Conservation (phyloP, 2,113 vertebrate genomes). For the Hucho hucho region DNA sequence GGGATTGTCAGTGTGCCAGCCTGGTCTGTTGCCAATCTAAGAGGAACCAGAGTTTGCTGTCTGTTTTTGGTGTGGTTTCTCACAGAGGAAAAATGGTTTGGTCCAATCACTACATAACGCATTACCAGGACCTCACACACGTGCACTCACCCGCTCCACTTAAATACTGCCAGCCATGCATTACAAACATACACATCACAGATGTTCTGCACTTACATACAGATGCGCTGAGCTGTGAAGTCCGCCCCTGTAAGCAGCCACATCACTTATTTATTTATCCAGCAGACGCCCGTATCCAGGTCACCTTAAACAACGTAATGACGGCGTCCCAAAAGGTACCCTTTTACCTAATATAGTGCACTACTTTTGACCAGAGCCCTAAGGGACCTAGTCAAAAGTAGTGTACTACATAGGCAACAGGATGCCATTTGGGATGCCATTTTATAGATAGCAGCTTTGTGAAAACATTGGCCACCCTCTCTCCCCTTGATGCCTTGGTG, state of each 20-base stretch:
- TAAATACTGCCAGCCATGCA: conserved; percentile 15
- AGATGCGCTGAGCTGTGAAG: conserved; percentile 5
- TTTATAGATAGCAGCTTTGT: background rate
- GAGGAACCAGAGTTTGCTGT: no score
- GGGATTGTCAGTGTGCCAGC: conserved; percentile 19
- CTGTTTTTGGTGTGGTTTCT: background rate
- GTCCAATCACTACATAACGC: conserved; percentile 33
- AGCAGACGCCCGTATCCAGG: conserved; percentile 40
- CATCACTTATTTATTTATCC: conserved; percentile 48
- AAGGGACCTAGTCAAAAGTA: no score
- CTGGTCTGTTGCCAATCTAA: background rate
- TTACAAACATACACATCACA: conserved; percentile 11
- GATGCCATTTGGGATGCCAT: conserved; percentile 13
- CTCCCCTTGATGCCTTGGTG: conserved; percentile 13
- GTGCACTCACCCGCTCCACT: conserved; percentile 22
- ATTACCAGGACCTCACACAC: background rate
- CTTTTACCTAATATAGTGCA: no score
- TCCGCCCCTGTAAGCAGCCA: background rate
- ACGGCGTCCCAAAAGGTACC: no score
- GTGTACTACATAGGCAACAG: no score
- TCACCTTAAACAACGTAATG: conserved; percentile 32
- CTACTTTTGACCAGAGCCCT: no score
- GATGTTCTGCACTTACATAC: conserved; percentile 12
- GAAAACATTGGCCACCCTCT: conserved; percentile 26
- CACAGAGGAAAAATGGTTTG: background rate